Evolutionary conservation across 2,113 vertebrate species (phyloP), one percentile per base, ranked within the genome.

Genomic region (Mesembrinibis cayennensis): DNA sequence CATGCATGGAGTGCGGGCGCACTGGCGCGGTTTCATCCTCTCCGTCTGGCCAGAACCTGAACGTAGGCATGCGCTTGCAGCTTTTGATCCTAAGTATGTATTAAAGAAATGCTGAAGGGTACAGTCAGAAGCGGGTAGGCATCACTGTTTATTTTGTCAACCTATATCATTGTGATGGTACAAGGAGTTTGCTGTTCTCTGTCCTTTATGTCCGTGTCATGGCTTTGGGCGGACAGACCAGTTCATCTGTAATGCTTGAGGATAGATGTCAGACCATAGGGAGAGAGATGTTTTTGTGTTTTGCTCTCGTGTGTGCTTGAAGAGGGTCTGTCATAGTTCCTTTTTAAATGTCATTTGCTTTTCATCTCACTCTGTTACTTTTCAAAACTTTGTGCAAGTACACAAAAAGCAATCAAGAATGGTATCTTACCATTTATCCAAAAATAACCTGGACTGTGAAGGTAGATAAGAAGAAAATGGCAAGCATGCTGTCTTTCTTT

Each of bases 201-300:
- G 8, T 34, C 30, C 2, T 34, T 71, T 16, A 3, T 18, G 52
- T 10, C 34, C 2, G 0, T 40, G 34, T 49, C 7, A 0, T 8
- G 25, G 22, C 42, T 74, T 63, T 34, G 70, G 15, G 16, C 30
- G 34, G 8, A n/a, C 29, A 15, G 38, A 14, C 32, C 16, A 1
- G 22, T 34, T 58, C 11, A 1, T 16, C 23, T 36, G 16, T 34
- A 18, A 1, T 23, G 19, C 23, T 36, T 13, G 44, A 15, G 11
- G 32, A 6, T 5, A 9, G 38, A 3, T 38, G 18, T 7, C 70
- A 29, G 1, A 6, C 13, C 13, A 0, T 8, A 1, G 0, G 12
- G 16, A 25, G 30, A 14, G n/a, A 49, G 6, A 4, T 10, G 10
- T 1, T 3, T 9, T 5, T 20, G 18, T 34, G 58, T 29, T 87